A percentile compares a stretch with the other conserved stretches of the same genome.
phyloP scores from a whole-genome alignment of 2,797 vertebrate genomes.

The Heterohyrax brucei region DNA sequence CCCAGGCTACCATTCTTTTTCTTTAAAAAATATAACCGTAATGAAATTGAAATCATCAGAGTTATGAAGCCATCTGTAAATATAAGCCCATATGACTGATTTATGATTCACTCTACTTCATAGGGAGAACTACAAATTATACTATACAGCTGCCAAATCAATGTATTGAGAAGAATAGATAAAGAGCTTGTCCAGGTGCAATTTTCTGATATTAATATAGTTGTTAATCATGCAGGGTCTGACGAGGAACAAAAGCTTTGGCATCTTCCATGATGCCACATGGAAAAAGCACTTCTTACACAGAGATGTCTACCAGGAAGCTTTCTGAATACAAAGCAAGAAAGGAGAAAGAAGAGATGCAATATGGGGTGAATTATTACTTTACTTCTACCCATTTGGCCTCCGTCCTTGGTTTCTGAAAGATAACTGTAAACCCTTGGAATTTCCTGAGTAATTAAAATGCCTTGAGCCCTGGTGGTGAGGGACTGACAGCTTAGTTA shows the following conservation, averaged over 20 bases:
- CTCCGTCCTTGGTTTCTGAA: background rate
- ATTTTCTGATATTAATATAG: background rate
- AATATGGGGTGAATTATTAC: background rate
- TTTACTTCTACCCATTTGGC: background rate
- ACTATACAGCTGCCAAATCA: background rate
- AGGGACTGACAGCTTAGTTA: background rate
- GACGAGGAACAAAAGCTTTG: background rate
- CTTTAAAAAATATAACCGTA: background rate
- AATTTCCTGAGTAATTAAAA: background rate
- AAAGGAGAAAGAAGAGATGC: background rate
- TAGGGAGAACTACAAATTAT: constrained; percentile 15
- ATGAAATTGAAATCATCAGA: background rate
- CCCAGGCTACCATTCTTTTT: background rate
- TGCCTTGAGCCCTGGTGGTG: background rate
- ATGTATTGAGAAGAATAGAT: background rate
- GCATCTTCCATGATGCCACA: background rate
- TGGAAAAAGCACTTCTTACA: background rate
- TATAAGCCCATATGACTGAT: background rate
- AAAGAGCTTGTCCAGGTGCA: background rate
- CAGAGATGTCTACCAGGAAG: background rate
- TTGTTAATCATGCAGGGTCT: background rate
- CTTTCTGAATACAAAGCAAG: background rate
- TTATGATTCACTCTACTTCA: background rate
- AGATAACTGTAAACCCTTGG: background rate
- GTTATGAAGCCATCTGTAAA: background rate